Evolutionary conservation across 2,113 vertebrate genomes (phyloP).

Genomic region (Chlorodrepanis virens): DNA sequence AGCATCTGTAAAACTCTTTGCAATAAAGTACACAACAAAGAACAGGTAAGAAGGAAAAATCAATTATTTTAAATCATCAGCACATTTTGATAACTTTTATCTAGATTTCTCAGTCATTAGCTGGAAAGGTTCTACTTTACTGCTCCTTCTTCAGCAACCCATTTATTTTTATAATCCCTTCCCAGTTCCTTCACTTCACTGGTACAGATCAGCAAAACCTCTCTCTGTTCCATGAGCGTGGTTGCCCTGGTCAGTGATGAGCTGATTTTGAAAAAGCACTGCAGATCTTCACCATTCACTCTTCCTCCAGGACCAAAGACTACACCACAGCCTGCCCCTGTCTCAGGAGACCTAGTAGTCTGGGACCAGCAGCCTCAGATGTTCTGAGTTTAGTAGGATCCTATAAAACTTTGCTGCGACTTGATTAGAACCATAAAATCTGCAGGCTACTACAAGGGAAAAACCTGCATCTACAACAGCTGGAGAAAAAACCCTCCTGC

Average conservation of each 20-base stretch:
- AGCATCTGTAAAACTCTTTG: background rate
- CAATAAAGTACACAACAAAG: background rate
- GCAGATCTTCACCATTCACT: background rate
- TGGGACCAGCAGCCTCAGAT: background rate
- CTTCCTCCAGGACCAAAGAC: background rate
- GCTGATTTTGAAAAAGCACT: background rate
- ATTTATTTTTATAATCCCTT: background rate
- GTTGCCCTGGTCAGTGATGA: background rate
- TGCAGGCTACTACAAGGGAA: background rate
- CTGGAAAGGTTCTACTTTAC: background rate
- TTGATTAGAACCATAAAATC: background rate
- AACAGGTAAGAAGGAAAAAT: background rate
- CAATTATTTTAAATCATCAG: background rate
- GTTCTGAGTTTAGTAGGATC: background rate
- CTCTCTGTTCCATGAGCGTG: rapidly evolving
- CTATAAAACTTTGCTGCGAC: background rate
- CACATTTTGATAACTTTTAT: background rate
- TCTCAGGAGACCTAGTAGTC: background rate
- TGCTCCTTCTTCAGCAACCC: background rate
- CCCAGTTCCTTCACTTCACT: background rate
- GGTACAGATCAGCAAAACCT: background rate
- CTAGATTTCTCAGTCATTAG: background rate
- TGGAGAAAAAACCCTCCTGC: background rate
- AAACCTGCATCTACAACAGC: background rate
- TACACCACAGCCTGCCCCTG: rapidly evolving